Evolutionary conservation across 2,888 invertebrate species (phyloP), one percentile per base, ranked within the genome.

Genomic region (Tinea trinotella): DNA sequence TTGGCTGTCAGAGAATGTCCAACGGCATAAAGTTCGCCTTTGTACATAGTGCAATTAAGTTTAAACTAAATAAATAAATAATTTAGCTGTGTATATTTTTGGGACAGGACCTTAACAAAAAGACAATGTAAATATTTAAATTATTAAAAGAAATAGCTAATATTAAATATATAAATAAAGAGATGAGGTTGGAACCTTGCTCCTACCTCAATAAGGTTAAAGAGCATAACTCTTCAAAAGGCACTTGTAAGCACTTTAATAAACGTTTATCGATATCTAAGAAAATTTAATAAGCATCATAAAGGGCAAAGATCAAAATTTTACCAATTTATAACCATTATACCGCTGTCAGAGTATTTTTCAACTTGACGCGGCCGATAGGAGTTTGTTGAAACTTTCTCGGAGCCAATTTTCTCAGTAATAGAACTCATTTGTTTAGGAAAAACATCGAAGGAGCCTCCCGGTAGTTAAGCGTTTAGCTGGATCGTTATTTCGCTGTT

Each of bases 391-490:
- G 44, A 62, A 76, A 78, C 66, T 74, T 77, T 73, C 62, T 17
- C 63, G 58, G 59, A 75, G 67, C 70, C 73, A 77, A 78, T 78
- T 76, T 74, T 66, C 71, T 67, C 66, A 69, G 71, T 78, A 76
- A 78, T 73, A 68, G 71, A 61, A 24, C 65, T 61, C 70, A 78
- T 76, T 76, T 76, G 74, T 76, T 75, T 64, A 61, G 66, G 63
- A 69, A 69, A 70, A 71, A 71, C 71, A 66, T 68, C 64, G 59
- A 60, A 50, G 59, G 62, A 46, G 46, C 46, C 19, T 46, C 46
- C 15, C 46, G 46, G 46, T 46, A 46, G 46, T 46, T 46, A 46
- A 19, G 19, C 46, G 46, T 46, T 46, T 46, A 46, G 13, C 40
- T 40, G 40, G 12, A 3, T 15, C 6, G 13, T 13, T 40, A 40